A percentile compares a stretch with the other conserved stretches of the same genome.
These are phyloP conservation scores for Haliclystus octoradiatus DNA, from an alignment of 30 jellyfish, hydroid and myxozoan genomes.

Conservation along the genomic window DNA sequence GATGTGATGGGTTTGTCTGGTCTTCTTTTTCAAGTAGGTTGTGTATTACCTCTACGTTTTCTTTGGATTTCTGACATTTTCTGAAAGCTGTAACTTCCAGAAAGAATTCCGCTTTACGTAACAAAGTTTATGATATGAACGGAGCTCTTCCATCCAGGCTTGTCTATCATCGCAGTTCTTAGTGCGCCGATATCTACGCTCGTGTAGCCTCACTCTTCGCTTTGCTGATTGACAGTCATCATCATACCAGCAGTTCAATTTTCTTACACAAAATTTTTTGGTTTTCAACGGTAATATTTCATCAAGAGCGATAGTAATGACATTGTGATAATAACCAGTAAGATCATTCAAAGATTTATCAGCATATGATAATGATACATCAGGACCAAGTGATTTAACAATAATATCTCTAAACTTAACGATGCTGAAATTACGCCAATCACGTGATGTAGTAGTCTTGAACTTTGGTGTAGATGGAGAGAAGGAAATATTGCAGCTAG, in stretches of 20 bases:
- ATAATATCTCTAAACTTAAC: neutral
- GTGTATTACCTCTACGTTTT: neutral
- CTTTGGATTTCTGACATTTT: neutral
- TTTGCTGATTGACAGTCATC: neutral
- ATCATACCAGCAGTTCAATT: neutral
- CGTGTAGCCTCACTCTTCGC: neutral
- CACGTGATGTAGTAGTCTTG: neutral
- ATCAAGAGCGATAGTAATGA: neutral
- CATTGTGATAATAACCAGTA: neutral
- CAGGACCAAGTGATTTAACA: neutral
- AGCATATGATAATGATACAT: neutral
- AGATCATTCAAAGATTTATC: neutral
- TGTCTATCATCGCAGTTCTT: neutral
- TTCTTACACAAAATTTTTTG: neutral
- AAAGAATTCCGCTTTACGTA: neutral
- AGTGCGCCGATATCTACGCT: neutral
- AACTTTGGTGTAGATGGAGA: neutral
- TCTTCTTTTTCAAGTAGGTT: neutral
- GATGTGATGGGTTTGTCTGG: neutral
- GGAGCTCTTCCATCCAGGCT: neutral
- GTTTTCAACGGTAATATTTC: neutral
- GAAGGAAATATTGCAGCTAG: too few relatives aligned
- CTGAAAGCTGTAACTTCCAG: neutral
- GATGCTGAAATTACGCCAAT: neutral
- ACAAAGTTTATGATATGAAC: neutral